These are phyloP conservation scores for Hylomyscus alleni DNA, from an alignment of 2,797 vertebrate genomes.

Conservation along the genomic window DNA sequence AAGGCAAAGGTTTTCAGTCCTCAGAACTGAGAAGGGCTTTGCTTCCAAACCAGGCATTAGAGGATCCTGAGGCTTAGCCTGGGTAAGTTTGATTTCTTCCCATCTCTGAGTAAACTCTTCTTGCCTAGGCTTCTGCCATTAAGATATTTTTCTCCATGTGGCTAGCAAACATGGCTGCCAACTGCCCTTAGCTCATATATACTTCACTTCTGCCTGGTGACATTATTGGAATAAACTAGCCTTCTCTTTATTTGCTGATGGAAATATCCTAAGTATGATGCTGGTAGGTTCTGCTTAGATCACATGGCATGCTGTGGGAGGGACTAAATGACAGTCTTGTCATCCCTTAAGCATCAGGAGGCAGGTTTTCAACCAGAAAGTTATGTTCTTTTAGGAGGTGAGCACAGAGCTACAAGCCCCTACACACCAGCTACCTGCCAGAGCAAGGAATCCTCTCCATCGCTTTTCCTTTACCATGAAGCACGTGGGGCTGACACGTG, in stretches of 20 bases:
- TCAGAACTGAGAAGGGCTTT: constrained; percentile 54
- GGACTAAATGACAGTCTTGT: background rate
- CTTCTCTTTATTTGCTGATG: background rate
- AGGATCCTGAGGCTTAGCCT: constrained; percentile 17
- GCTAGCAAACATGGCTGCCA: constrained; percentile 62
- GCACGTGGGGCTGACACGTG: background rate
- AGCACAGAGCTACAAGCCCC: background rate
- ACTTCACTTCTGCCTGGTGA: background rate
- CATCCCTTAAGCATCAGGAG: background rate
- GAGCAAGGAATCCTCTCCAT: background rate
- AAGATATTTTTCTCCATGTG: constrained; percentile 40
- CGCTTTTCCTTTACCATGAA: background rate
- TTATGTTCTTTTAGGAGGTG: background rate
- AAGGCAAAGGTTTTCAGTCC: constrained; percentile 22
- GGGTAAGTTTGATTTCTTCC: constrained; percentile 42
- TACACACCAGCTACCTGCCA: constrained; percentile 12
- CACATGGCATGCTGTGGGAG: background rate
- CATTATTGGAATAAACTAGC: background rate
- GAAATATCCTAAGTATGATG: background rate
- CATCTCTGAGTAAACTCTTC: constrained; percentile 48
- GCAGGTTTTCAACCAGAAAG: background rate
- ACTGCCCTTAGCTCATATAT: background rate
- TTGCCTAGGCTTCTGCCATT: constrained; percentile 30
- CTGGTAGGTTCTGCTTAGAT: constrained; percentile 30
- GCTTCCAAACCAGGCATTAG: background rate